phyloP scores from a whole-genome alignment of 2,888 invertebrate genomes.

The Tromatobia lineatoria region DNA sequence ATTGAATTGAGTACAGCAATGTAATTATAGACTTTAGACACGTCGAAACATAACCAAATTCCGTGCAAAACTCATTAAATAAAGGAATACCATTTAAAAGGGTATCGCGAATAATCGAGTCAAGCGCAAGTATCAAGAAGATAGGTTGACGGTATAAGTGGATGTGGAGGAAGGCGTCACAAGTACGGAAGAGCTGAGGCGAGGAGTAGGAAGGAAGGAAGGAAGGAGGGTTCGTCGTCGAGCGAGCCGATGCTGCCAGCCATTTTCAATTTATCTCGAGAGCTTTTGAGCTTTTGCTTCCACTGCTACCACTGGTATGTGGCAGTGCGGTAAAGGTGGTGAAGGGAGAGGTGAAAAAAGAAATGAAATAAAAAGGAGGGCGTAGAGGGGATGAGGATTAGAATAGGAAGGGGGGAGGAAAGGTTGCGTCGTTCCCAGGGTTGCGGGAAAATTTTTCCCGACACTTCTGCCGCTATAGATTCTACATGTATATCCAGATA shows the following conservation, averaged over 20 bases:
- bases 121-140: constrained; percentile 16
- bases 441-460: background rate
- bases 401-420: constrained; percentile 23
- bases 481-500: background rate
- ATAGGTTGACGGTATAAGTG: constrained; percentile 15
- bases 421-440: constrained; percentile 24
- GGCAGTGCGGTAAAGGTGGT: constrained; percentile 76
- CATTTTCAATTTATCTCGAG: constrained; percentile 85
- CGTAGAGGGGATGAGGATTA: constrained; percentile 24
- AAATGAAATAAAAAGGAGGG: constrained; percentile 29
- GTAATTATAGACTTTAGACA: background rate
- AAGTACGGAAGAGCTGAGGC: constrained; percentile 20
- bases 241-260: constrained; percentile 74
- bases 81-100: constrained; percentile 45
- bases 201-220: constrained; percentile 18
- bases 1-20: background rate
- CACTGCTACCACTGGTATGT: constrained; percentile 62
- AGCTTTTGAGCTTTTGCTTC: constrained; percentile 74
- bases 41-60: background rate
- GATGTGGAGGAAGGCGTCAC: constrained; percentile 5
- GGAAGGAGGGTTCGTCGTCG: constrained; percentile 54
- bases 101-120: constrained; percentile 41
- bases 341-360: constrained; percentile 62
- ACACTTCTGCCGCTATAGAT: background rate
- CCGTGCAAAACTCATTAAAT: background rate